Conservation (phyloP, 2,797 vertebrate species). For the Malurus leucopterus region DNA sequence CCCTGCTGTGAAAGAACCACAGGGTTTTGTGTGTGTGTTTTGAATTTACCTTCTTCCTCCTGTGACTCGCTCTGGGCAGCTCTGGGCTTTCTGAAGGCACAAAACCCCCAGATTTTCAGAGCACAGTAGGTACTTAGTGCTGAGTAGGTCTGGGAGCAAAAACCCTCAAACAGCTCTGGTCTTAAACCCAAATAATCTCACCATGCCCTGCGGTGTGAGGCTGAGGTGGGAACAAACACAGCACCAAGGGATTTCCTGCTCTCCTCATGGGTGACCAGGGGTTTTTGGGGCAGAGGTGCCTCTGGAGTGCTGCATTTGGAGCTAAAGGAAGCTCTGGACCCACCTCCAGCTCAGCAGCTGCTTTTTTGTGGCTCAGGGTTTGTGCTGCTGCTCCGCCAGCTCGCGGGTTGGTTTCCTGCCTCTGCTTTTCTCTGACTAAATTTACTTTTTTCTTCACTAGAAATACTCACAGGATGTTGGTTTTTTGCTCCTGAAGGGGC, state of each 20-base stretch:
- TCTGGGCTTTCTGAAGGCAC: background rate
- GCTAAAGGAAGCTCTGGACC: background rate
- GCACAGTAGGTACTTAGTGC: background rate
- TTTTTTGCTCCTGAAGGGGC: background rate
- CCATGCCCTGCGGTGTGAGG: background rate
- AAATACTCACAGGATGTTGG: background rate
- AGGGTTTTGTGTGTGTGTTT: background rate
- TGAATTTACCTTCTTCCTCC: background rate
- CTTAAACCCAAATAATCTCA: background rate
- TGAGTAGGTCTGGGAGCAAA: background rate
- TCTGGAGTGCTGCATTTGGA: background rate
- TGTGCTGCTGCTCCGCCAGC: background rate
- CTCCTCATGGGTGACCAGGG: background rate
- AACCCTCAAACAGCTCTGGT: background rate
- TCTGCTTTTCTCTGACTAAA: background rate
- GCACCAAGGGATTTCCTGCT: background rate
- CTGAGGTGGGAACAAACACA: background rate
- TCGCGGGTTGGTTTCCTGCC: background rate
- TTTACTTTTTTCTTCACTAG: background rate
- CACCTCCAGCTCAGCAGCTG: background rate
- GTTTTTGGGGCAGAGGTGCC: background rate
- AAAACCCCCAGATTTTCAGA: background rate
- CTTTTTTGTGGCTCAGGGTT: conserved; percentile 6
- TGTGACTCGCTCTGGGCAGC: background rate
- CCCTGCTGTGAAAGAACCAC: background rate